Conservation (phyloP, 2,797 vertebrate genomes). For the Epinephelus awoara region DNA sequence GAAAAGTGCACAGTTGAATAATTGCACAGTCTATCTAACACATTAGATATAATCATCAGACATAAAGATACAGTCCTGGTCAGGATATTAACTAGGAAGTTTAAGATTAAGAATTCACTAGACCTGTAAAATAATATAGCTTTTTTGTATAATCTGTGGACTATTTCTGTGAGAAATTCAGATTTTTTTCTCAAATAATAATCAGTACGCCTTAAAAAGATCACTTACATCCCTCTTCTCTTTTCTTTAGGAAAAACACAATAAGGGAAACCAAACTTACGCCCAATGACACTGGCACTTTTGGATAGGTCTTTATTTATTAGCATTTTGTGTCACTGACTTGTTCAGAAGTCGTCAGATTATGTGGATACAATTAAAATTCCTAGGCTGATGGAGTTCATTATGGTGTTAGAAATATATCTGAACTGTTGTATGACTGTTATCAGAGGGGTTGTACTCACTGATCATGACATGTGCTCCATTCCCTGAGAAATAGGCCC, state of each 20-base stretch:
- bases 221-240: neutral
- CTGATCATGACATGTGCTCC: conserved; percentile 89
- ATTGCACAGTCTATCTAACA: too few species aligned
- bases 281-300: neutral
- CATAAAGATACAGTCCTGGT: neutral
- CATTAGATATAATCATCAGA: neutral
- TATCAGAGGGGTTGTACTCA: conserved; percentile 75
- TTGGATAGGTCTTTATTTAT: too few species aligned
- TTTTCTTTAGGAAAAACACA: neutral
- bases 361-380: neutral
- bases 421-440: neutral
- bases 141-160: too few species aligned
- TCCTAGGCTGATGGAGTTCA: neutral
- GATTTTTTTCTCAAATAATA: too few species aligned
- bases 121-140: neutral
- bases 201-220: neutral
- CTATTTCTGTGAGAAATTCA: neutral
- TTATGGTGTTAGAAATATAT: neutral
- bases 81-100: neutral
- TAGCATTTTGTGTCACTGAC: too few species aligned
- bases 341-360: neutral
- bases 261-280: neutral
- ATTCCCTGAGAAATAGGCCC: conserved; percentile 91
- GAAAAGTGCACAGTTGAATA: too few species aligned
- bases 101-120: neutral